Percentiles rank a stretch among this genome's conserved stretches.
Evolutionary conservation across 1,140 invertebrate species (phyloP).

Genomic region (Micrasema minimum): DNA sequence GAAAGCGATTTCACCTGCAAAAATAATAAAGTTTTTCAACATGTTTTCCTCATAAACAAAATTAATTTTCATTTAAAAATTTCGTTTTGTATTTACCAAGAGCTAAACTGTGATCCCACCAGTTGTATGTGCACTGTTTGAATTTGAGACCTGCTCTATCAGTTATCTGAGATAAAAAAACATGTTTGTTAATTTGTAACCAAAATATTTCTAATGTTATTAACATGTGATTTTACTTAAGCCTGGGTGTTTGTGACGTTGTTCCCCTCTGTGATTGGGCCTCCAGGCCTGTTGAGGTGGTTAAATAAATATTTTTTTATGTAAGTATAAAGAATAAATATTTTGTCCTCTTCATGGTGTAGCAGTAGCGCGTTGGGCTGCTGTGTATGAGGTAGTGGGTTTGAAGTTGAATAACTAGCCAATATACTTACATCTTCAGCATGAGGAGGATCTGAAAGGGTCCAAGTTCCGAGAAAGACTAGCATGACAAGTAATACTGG

Average conservation of each 20-base stretch:
- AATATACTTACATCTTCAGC: slow-evolving; percentile 72
- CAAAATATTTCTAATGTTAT: neutral
- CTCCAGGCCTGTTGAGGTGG: too few relatives aligned
- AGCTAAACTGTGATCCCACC: slow-evolving; percentile 92
- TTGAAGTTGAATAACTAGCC: neutral
- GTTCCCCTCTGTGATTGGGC: too few relatives aligned
- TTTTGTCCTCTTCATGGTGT: neutral
- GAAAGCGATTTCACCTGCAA: slow-evolving; percentile 86
- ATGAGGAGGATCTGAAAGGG: slow-evolving; percentile 81
- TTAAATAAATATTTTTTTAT: neutral
- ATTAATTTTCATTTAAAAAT: too few relatives aligned
- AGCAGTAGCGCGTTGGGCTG: too few relatives aligned
- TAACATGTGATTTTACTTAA: too few relatives aligned
- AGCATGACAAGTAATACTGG: slow-evolving; percentile 89
- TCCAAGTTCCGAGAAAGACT: slow-evolving; percentile 91
- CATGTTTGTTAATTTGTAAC: neutral
- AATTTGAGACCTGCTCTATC: slow-evolving; percentile 82
- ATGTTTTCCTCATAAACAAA: too few relatives aligned
- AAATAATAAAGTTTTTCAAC: too few relatives aligned
- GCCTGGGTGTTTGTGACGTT: too few relatives aligned
- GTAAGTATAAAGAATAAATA: neutral
- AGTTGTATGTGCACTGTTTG: slow-evolving; percentile 89
- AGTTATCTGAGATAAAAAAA: slow-evolving; percentile 67
- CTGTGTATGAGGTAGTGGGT: neutral
- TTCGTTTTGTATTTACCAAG: slow-evolving; percentile 73